Evolutionary conservation across 2,888 invertebrate genomes (phyloP), one percentile per base, ranked within the genome.

Genomic region (Pyrgus malvae): DNA sequence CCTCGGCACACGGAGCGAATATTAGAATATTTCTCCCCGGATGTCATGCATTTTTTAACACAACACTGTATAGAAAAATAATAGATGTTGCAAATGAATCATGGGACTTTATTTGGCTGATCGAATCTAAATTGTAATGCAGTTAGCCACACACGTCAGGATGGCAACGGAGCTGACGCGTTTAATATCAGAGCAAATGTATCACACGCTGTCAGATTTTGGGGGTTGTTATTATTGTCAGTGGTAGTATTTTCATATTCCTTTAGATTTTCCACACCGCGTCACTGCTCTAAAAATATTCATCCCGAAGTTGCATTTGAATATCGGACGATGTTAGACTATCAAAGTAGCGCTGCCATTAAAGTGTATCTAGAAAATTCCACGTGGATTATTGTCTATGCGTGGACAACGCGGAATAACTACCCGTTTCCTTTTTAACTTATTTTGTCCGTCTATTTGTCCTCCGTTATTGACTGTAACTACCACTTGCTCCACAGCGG

Each of bases 351-450:
- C 11, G 23, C 23, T 23, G 27, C 9, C 27, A 27, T 27, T 35
- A n/a, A 33, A 33, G 14, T 14, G 3, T 16, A 11, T 16, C 35
- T 7, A 37, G 19, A 17, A n/a, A 9, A 37, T 17, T 16, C 17
- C 9, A n/a, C 9, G 16, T 37, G 37, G 2, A 37, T 16, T 14
- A 35, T 23, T 45, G 17, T 21, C 16, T 12, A 23, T 42, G 48
- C 12, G 48, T 23, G 8, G 8, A 16, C 7, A 29, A 9, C 16
- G 31, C 17, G 9, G 14, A 35, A 57, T 74, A 76, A 80, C 74
- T 75, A 75, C 73, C 69, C 64, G 76, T 71, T 80, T 81, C 80
- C 81, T 79, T 66, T 70, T 72, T 74, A 72, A 70, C 67, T 77
- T 78, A 80, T 76, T 78, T 76, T 67, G 78, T 74, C 62, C 65